Evolutionary conservation across 2,888 invertebrate species (phyloP).

Genomic region (Epinotia demarniana): DNA sequence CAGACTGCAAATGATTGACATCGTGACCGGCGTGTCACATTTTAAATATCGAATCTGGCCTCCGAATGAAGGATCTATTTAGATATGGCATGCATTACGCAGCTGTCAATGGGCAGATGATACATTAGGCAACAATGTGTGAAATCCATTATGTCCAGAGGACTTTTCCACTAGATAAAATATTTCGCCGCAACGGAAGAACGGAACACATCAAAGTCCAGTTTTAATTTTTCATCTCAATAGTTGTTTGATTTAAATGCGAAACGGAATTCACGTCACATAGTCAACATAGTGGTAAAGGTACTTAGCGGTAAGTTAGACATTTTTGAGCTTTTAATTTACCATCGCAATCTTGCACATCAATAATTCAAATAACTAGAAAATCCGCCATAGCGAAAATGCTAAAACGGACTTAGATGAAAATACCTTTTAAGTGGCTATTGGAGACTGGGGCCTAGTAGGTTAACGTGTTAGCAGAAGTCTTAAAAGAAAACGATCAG

Average conservation of each 20-base stretch:
- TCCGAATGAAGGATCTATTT: too few species aligned
- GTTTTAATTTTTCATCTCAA: background rate
- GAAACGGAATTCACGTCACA: background rate
- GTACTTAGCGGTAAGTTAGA: too few species aligned
- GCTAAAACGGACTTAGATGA: background rate
- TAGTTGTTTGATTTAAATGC: background rate
- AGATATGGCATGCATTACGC: too few species aligned
- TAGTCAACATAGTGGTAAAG: background rate
- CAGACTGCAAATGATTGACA: too few species aligned
- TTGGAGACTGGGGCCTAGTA: slow-evolving; percentile 3
- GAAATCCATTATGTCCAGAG: too few species aligned
- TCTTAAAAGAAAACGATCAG: background rate
- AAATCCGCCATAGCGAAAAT: background rate
- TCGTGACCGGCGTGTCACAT: too few species aligned
- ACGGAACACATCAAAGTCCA: background rate
- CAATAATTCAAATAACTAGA: background rate
- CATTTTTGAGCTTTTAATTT: slow-evolving; percentile 1
- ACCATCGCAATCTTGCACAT: background rate
- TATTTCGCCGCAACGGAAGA: too few species aligned
- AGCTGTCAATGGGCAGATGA: too few species aligned
- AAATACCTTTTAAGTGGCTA: background rate
- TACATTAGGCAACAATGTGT: too few species aligned
- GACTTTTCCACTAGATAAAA: too few species aligned
- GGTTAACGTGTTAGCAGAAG: background rate
- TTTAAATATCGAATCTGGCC: too few species aligned